Evolutionary conservation across 2,797 vertebrate species (phyloP).

Genomic region (Ibycter americanus): DNA sequence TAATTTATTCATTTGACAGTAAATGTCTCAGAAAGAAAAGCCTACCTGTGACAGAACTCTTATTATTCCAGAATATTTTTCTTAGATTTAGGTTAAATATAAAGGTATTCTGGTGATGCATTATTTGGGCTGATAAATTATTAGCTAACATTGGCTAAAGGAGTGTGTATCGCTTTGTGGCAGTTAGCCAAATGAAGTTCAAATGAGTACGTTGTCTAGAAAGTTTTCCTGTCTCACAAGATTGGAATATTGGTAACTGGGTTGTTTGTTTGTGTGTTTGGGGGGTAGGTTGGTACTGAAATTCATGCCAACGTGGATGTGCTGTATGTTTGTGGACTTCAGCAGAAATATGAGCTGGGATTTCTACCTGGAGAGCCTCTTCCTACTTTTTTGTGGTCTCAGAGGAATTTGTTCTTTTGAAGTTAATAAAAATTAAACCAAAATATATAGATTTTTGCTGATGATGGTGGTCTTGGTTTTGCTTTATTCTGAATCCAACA

Average conservation of each 20-base stretch:
- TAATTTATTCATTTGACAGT: background rate
- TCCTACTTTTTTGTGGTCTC: background rate
- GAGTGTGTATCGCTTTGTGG: background rate
- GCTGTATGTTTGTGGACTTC: background rate
- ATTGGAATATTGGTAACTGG: background rate
- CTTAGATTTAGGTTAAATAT: background rate
- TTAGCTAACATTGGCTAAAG: background rate
- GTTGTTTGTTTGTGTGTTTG: too few relatives aligned
- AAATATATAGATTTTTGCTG: slow-evolving; percentile 2
- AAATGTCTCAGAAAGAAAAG: background rate
- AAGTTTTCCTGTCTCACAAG: background rate
- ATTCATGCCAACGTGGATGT: background rate
- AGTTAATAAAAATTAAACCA: background rate
- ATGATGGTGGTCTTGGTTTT: background rate
- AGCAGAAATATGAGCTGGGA: background rate
- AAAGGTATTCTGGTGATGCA: background rate
- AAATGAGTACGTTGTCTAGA: background rate
- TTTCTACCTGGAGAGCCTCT: background rate
- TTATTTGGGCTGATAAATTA: background rate
- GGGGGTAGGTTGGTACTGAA: background rate
- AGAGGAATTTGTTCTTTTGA: background rate
- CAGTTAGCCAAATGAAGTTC: background rate
- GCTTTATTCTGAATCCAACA: slow-evolving; percentile 9
- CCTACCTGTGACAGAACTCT: background rate
- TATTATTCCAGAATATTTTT: background rate